Evolutionary conservation across 2,113 vertebrate genomes (phyloP), one percentile per base, ranked within the genome.

Genomic region (Phainopepla nitens): DNA sequence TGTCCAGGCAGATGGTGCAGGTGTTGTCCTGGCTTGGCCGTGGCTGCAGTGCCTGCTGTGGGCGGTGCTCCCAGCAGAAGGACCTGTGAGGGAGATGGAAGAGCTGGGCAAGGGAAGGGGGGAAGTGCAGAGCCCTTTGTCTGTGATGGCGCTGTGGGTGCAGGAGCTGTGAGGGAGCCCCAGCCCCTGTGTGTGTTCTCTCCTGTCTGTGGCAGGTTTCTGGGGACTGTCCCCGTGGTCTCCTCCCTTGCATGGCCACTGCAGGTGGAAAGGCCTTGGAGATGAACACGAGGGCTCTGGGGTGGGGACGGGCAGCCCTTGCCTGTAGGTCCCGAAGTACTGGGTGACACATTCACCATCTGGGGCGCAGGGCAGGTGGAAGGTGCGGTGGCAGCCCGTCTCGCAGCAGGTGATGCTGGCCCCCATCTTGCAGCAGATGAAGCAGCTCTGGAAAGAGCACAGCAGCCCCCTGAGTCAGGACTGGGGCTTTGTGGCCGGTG

Each of bases 271-370:
- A 3, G 23, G 20, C 13, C 16, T 33, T n/a, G 39, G 29, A n/a
- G 60, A 13, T 0, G 4, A 53, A 6, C 0, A 0, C 1, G 2
- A 5, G 24, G 18, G 22, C 33, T 42, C 5, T 0, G 1, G 29
- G 5, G 8, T 1, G 1, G 45, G 45, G 60, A 7, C 0, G 0
- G 8, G 29, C 54, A 61, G 21, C 13, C n/a, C 14, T 72, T 49
- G 81, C 68, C 76, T 81, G 82, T 86, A 86, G 36, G 12, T 9
- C 8, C 47, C 47, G 0, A 36, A 17, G 45, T 39, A 82, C 51
- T 44, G 70, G 41, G 70, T 90, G 77, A 87, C 4, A 3, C 87
- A 82, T 24, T 27, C 5, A 1, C 77, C 82, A 0, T 66, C 7
- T 21, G 20, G 2, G 15, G 87, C 58, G 1, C 77, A 82, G 41